Conservation (phyloP, 2,113 vertebrate genomes). For the Crotophaga sulcirostris region DNA sequence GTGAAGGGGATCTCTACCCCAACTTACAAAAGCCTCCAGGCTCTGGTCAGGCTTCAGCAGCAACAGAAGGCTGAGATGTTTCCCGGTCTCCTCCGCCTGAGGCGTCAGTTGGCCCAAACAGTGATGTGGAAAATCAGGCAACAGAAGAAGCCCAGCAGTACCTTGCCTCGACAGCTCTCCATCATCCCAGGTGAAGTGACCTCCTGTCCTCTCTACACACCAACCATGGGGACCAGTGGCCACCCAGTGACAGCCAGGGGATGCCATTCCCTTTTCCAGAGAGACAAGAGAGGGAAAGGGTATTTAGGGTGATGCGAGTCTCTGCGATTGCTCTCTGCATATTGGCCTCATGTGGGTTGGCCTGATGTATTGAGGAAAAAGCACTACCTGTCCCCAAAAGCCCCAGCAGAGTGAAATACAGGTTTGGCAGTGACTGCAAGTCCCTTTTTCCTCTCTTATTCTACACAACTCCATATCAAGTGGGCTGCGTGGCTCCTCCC, state of each 20-base stretch:
- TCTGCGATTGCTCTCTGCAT: no score
- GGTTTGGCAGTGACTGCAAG: neutral
- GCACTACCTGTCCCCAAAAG: neutral
- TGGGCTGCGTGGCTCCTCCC: neutral
- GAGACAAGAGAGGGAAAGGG: neutral
- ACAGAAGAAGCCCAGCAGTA: neutral
- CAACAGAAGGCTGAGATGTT: slow-evolving; percentile 56
- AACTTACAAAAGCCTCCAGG: slow-evolving; percentile 54
- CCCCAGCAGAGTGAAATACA: neutral
- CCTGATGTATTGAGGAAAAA: neutral
- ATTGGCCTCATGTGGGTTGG: no score
- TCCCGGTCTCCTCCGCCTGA: slow-evolving; percentile 41
- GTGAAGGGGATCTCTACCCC: slow-evolving; percentile 58
- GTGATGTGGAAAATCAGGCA: slow-evolving; percentile 22
- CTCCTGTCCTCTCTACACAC: neutral
- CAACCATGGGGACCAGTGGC: accelerated
- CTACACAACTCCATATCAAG: accelerated
- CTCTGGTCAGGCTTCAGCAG: slow-evolving; percentile 42
- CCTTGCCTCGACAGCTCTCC: neutral
- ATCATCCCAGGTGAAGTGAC: slow-evolving; percentile 8
- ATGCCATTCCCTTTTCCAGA: neutral
- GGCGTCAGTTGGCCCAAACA: slow-evolving; percentile 37
- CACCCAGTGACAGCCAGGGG: accelerated
- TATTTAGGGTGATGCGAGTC: neutral
- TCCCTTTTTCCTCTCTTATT: accelerated